Conservation (phyloP, 2,113 vertebrate genomes). For the Tyrannus savana region DNA sequence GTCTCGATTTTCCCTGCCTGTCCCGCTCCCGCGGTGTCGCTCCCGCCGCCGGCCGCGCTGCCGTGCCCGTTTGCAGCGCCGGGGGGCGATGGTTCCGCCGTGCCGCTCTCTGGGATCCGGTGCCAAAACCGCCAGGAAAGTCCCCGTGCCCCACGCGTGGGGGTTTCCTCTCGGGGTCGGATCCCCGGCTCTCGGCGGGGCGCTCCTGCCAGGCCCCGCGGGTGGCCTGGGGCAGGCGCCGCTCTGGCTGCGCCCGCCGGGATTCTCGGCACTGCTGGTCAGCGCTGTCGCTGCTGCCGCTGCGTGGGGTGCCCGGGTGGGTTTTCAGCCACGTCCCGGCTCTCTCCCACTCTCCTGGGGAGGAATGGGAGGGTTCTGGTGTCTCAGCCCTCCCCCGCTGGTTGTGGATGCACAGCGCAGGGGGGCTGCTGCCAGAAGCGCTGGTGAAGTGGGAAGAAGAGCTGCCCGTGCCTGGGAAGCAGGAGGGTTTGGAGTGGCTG, state of each 20-base stretch:
- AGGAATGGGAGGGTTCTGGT: background rate
- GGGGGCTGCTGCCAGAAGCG: rapidly evolving
- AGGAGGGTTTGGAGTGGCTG: background rate
- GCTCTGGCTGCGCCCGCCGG: background rate
- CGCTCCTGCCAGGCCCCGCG: background rate
- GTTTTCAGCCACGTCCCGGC: background rate
- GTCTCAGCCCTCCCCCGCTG: background rate
- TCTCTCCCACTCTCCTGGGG: too few species aligned
- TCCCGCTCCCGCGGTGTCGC: background rate
- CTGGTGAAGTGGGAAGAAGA: background rate
- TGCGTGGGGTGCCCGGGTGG: background rate
- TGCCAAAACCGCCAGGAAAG: background rate
- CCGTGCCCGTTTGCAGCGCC: background rate
- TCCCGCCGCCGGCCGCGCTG: background rate
- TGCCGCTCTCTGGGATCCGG: background rate
- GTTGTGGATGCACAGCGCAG: rapidly evolving
- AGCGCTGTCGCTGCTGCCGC: background rate
- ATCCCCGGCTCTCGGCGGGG: background rate
- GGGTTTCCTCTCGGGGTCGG: background rate
- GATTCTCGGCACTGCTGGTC: background rate
- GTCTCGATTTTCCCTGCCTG: rapidly evolving
- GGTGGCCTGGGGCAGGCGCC: background rate
- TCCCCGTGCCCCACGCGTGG: too few species aligned
- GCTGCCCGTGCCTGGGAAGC: background rate
- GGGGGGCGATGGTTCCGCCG: background rate